These are phyloP conservation scores for Copidosoma floridanum DNA, from an alignment of 1,140 invertebrate species.

Conservation along the genomic window DNA sequence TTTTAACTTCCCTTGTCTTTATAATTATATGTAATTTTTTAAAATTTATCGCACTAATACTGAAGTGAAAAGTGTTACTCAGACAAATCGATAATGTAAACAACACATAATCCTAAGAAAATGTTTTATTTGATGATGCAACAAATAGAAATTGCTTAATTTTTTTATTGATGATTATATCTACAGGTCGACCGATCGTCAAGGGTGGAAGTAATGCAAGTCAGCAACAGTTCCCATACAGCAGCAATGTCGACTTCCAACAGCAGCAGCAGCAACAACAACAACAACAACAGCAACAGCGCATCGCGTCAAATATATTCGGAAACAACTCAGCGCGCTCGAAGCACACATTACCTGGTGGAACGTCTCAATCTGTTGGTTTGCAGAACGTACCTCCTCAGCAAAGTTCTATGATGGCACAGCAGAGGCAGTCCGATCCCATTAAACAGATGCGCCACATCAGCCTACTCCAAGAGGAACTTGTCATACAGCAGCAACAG, in stretches of 20 bases:
- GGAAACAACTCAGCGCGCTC: slow-evolving; percentile 39
- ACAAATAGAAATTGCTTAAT: background rate
- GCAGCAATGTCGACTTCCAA: slow-evolving; percentile 43
- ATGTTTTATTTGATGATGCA: background rate
- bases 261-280: slow-evolving; percentile 45
- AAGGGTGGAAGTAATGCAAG: slow-evolving; percentile 49
- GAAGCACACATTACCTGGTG: slow-evolving; percentile 38
- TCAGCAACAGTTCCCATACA: slow-evolving; percentile 40
- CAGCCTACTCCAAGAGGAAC: slow-evolving; percentile 40
- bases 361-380: background rate
- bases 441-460: slow-evolving; percentile 51
- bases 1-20: too few species aligned
- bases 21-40: too few species aligned
- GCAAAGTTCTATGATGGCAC: slow-evolving; percentile 45
- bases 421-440: slow-evolving; percentile 49
- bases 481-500: slow-evolving; percentile 39
- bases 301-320: slow-evolving; percentile 45
- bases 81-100: too few species aligned
- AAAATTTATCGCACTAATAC: too few species aligned
- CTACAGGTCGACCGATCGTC: slow-evolving; percentile 60
- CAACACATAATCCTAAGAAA: background rate
- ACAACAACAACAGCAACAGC: slow-evolving; percentile 51
- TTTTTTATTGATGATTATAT: background rate
- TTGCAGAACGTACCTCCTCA: slow-evolving; percentile 34
- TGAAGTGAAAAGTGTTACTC: too few species aligned